Conservation (phyloP, 2,888 invertebrate genomes). For the Autographa gamma region DNA sequence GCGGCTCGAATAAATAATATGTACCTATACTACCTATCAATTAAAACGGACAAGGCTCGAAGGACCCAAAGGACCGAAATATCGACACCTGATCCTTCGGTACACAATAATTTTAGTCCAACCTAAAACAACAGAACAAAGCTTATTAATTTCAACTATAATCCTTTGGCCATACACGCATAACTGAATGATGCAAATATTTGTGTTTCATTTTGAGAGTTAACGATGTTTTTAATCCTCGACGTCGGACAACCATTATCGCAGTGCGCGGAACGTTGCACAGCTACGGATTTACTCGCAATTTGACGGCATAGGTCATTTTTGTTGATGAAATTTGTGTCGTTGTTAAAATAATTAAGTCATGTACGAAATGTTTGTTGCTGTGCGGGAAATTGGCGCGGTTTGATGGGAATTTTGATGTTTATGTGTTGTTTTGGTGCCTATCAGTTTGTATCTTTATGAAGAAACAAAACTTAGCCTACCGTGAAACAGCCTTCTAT, state of each 20-base stretch:
- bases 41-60: not conserved
- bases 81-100: conserved; percentile 2
- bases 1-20: not conserved
- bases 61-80: not conserved
- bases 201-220: conserved; percentile 80
- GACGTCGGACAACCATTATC: conserved; percentile 68
- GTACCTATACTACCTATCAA: not conserved
- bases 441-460: not conserved
- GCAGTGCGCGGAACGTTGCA: conserved; percentile 54
- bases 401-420: not conserved
- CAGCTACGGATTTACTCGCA: conserved; percentile 59
- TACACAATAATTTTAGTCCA: conserved; percentile 24
- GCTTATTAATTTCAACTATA: conserved; percentile 68
- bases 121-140: conserved; percentile 60
- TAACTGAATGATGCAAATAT: conserved; percentile 73
- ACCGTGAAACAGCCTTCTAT: too few species aligned
- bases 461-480: too few species aligned
- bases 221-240: conserved; percentile 83
- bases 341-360: conserved; percentile 34
- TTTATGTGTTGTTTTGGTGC: not conserved
- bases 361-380: not conserved
- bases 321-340: conserved; percentile 41
- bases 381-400: not conserved
- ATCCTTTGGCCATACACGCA: conserved; percentile 64
- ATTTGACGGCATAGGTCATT: conserved; percentile 57